Percentiles rank a stretch among this genome's conserved stretches.
These are phyloP conservation scores for Dendronephthya gigantea DNA, from an alignment of 64 coral and sea anemone genomes.

Conservation along the genomic window DNA sequence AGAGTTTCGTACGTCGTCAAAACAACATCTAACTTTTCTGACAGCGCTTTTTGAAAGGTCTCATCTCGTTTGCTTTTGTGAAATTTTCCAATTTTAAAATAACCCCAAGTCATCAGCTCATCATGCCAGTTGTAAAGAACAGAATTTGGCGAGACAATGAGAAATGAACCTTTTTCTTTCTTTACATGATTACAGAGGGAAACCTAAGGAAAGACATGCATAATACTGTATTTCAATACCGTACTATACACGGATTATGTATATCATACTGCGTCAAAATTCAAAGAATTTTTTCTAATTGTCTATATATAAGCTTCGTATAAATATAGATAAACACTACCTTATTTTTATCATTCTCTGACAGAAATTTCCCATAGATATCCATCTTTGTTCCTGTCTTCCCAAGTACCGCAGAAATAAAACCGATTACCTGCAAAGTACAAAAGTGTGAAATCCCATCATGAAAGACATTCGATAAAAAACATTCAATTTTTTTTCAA, in stretches of 20 bases:
- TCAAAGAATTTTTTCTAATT: too few relatives aligned
- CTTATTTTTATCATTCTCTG: constrained; percentile 25
- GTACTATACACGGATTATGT: too few relatives aligned
- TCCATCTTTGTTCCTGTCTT: constrained; percentile 88
- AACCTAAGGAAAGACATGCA: background rate
- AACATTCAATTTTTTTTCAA: too few relatives aligned
- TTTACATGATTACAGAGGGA: background rate
- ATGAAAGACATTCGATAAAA: too few relatives aligned
- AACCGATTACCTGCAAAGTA: constrained; percentile 68
- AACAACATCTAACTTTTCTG: constrained; percentile 48
- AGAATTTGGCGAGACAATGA: constrained; percentile 53
- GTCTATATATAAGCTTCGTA: too few relatives aligned
- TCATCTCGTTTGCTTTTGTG: constrained; percentile 42
- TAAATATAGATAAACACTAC: too few relatives aligned
- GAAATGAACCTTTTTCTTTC: constrained; percentile 22
- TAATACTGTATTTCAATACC: too few relatives aligned
- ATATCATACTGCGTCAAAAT: too few relatives aligned
- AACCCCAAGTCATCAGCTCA: constrained; percentile 60
- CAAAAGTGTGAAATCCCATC: too few relatives aligned
- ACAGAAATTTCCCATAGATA: constrained; percentile 64
- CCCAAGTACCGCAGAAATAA: constrained; percentile 72
- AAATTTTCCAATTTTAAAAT: constrained; percentile 49
- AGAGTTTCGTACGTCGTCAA: constrained; percentile 65
- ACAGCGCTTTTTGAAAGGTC: constrained; percentile 23
- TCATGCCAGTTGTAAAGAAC: constrained; percentile 70